phyloP scores from a whole-genome alignment of 2,113 vertebrate genomes.

The Nyctibius bracteatus region DNA sequence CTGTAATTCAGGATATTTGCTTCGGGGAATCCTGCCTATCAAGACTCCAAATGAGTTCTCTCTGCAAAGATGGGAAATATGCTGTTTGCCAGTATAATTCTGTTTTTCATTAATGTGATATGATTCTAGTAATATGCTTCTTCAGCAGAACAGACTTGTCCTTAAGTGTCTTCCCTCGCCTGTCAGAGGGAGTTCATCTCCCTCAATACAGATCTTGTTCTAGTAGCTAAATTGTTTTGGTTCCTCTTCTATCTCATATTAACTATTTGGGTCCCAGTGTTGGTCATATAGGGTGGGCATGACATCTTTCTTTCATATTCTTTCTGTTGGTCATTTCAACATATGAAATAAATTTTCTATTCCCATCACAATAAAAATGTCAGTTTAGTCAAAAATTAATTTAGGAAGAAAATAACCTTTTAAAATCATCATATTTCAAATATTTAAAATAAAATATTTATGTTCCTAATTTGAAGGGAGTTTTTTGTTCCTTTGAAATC shows the following conservation, averaged over 20 bases:
- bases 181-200: background rate
- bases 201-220: background rate
- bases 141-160: background rate
- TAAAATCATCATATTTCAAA: background rate
- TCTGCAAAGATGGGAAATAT: background rate
- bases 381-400: background rate
- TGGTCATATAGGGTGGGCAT: accelerated
- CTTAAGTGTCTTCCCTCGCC: background rate
- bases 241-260: background rate
- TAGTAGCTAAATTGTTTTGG: background rate
- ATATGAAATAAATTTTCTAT: background rate
- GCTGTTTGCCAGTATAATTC: background rate
- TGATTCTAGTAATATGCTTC: background rate
- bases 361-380: background rate
- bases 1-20: background rate
- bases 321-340: background rate
- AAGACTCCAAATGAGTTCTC: background rate
- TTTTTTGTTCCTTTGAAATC: background rate
- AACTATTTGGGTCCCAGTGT: background rate
- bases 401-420: background rate
- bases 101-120: background rate
- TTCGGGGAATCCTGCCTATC: background rate
- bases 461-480: background rate
- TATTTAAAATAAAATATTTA: background rate
- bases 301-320: background rate